Conservation (phyloP, 2,797 vertebrate species). For the Halcyon badia region DNA sequence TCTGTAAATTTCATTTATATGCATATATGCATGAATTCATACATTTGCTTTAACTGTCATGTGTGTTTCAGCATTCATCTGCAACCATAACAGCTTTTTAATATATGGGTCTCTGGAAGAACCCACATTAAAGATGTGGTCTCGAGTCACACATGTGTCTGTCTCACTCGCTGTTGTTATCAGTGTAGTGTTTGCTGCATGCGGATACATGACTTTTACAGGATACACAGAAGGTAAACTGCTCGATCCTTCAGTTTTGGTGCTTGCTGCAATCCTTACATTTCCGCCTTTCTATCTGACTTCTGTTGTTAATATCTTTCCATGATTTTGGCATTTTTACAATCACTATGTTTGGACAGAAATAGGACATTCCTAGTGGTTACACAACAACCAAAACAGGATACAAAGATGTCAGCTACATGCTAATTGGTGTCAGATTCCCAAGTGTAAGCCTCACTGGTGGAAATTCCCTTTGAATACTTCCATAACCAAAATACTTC, state of each 20-base stretch:
- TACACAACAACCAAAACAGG: background rate
- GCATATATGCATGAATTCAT: background rate
- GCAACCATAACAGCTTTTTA: constrained; percentile 97
- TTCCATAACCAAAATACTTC: background rate
- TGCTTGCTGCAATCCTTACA: background rate
- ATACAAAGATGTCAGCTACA: background rate
- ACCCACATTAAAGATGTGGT: constrained; percentile 89
- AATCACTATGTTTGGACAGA: background rate
- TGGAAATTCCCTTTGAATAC: background rate
- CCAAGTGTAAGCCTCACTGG: background rate
- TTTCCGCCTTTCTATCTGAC: background rate
- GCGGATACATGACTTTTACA: constrained; percentile 93
- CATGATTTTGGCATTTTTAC: too few relatives aligned
- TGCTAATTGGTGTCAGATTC: background rate
- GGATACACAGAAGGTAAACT: constrained; percentile 93
- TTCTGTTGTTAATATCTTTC: background rate
- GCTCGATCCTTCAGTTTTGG: background rate
- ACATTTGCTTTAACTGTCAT: background rate
- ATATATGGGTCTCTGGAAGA: constrained; percentile 92
- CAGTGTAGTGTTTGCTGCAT: constrained; percentile 87
- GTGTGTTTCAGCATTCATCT: constrained; percentile 90
- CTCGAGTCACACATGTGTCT: constrained; percentile 89
- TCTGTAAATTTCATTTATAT: background rate
- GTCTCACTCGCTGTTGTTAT: constrained; percentile 86
- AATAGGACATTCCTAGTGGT: background rate